Base-by-base conservation (phyloP, 2,888 invertebrate genomes). In the Thereva nobilitata region DNA sequence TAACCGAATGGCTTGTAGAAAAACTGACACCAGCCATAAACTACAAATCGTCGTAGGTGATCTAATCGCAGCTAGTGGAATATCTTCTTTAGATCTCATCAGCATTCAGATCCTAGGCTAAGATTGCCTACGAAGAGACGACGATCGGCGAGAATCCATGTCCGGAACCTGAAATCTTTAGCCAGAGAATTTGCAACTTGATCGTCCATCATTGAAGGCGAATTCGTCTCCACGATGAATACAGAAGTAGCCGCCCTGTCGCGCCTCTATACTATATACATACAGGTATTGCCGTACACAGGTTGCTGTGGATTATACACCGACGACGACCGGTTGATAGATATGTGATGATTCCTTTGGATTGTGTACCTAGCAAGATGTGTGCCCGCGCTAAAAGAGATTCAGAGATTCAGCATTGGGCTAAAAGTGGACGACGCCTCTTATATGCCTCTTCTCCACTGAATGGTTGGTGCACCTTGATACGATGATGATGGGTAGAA, bases 11-110 rank as follows among this genome's bases (percentile, higher is more conserved):
- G 42, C 53, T 64, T 54, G 50, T 37, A 49, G 57, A 68, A 68
- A 67, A 68, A 68, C 57, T 64, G 64, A 68, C 67, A 68, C 68
- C 57, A 64, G 57, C 68, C 68, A 68, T 68, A 63, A 68, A 68
- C 68, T 67, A 68, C 68, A 68, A 68, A 68, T 68, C 66, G 68
- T 66, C 56, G 68, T 66, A 68, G 66, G 68, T 66, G 68, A 68
- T 66, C 61, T 64, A 64, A 54, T 53, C 64, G 44, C 53, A 45
- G 37, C 44, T 41, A 34, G 40, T 50, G 44, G 53, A 53, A 53
- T 64, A 64, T 64, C 64, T 61, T 61, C 61, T 61, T 61, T 61
- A 61, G 50, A 61, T 61, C 61, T 61, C 50, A 61, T 61, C 61
- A 61, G 61, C 50, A 61, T 61, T 61, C 61, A 50, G 35, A 23